Percentiles rank a stretch among this genome's conserved stretches.
Evolutionary conservation across 2,888 invertebrate species (phyloP).

Genomic region (Drosophila recens): DNA sequence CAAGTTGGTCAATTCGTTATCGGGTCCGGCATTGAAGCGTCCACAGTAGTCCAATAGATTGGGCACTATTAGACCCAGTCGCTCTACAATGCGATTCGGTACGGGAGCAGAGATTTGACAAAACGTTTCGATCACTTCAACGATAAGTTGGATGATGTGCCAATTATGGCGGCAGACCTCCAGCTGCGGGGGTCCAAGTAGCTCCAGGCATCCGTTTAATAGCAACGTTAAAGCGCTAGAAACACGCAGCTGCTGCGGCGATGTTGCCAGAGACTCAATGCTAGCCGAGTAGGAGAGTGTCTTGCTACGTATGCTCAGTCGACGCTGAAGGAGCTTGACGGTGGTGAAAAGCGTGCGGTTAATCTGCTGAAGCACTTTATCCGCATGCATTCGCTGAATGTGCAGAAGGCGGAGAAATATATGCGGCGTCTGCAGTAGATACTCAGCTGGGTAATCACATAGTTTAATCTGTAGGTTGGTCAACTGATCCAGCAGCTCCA

Average conservation of each 20-base stretch:
- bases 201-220: constrained; percentile 56
- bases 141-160: constrained; percentile 52
- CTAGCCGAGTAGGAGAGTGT: constrained; percentile 43
- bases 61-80: constrained; percentile 45
- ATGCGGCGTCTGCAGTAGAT: constrained; percentile 83
- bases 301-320: constrained; percentile 60
- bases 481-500: constrained; percentile 71
- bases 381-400: constrained; percentile 49
- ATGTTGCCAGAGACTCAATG: neutral
- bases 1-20: constrained; percentile 1
- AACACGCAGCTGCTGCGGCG: constrained; percentile 66
- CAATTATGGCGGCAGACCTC: constrained; percentile 42
- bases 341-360: constrained; percentile 62
- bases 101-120: constrained; percentile 23
- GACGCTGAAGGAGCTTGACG: constrained; percentile 63
- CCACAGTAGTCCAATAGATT: constrained; percentile 46
- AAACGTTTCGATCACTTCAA: constrained; percentile 45
- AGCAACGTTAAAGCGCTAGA: constrained; percentile 61
- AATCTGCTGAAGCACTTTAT: constrained; percentile 51
- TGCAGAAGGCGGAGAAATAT: constrained; percentile 77
- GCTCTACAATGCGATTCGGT: constrained; percentile 29
- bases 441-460: constrained; percentile 84
- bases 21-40: neutral
- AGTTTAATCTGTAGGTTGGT: constrained; percentile 78
- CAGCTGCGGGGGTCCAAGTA: constrained; percentile 41